phyloP scores from a whole-genome alignment of 2,888 invertebrate genomes.

The Crossocerus cetratus region DNA sequence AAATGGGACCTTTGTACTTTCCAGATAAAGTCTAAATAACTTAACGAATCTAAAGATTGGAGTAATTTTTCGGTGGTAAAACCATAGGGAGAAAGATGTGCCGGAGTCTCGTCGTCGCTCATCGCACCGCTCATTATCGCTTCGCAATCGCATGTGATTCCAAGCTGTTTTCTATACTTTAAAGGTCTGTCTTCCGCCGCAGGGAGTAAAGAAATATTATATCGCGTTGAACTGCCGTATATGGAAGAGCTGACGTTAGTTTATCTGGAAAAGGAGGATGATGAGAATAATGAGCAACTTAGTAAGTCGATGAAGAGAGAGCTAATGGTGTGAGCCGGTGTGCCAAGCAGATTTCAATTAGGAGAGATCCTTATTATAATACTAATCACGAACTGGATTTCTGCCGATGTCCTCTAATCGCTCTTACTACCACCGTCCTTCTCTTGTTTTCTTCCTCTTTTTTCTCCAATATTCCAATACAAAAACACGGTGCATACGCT shows the following conservation, averaged over 20 bases:
- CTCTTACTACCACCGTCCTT: constrained; percentile 4
- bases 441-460: neutral
- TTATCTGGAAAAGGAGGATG: constrained; percentile 92
- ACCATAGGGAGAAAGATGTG: neutral
- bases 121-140: constrained; percentile 14
- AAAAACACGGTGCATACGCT: constrained; percentile 37
- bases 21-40: no score
- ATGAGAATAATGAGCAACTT: constrained; percentile 77
- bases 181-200: constrained; percentile 70
- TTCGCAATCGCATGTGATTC: constrained; percentile 28
- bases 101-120: constrained; percentile 2
- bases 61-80: no score
- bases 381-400: constrained; percentile 20
- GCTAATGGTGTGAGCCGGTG: constrained; percentile 49
- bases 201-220: constrained; percentile 88
- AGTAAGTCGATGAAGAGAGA: constrained; percentile 69
- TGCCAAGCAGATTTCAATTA: constrained; percentile 31
- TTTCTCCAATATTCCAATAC: constrained; percentile 22
- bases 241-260: constrained; percentile 96
- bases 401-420: constrained; percentile 20
- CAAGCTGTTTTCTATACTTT: constrained; percentile 44
- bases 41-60: no score
- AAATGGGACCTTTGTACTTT: no score
- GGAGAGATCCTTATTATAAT: neutral
- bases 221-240: constrained; percentile 95